Percentiles rank a stretch among this genome's conserved stretches.
phyloP scores from a whole-genome alignment of 2,888 invertebrate genomes.

The Nasonovia ribisnigri region DNA sequence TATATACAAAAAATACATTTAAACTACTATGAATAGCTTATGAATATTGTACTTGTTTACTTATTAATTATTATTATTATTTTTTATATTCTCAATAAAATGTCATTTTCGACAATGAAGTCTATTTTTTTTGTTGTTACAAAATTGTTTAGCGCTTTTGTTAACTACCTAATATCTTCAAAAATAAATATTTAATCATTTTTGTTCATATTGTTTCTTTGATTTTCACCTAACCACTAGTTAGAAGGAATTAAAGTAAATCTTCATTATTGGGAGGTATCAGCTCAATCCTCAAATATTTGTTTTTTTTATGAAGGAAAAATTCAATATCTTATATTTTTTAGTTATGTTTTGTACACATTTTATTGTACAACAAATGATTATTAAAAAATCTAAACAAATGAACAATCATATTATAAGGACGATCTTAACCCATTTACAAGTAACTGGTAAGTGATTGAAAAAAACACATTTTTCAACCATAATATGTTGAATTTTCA shows the following conservation, averaged over 20 bases:
- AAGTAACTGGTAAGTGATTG: neutral
- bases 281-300: neutral
- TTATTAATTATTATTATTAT: constrained; percentile 51
- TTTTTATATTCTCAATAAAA: constrained; percentile 59
- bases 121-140: constrained; percentile 51
- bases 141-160: constrained; percentile 57
- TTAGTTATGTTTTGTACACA: too few relatives aligned
- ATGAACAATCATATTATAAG: neutral
- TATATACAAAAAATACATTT: constrained; percentile 25
- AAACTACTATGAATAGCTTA: constrained; percentile 51
- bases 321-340: neutral
- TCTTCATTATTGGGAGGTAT: neutral
- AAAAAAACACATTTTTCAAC: neutral
- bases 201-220: constrained; percentile 27
- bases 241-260: neutral
- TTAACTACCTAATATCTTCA: constrained; percentile 54
- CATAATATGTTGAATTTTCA: neutral
- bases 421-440: neutral
- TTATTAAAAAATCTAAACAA: neutral
- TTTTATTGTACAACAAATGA: neutral
- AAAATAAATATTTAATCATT: constrained; percentile 42
- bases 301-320: neutral
- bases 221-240: constrained; percentile 34
- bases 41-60: constrained; percentile 56
- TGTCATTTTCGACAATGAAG: constrained; percentile 42